Evolutionary conservation across 2,888 invertebrate species (phyloP), one percentile per base, ranked within the genome.

Genomic region (Plemyria rubiginata): DNA sequence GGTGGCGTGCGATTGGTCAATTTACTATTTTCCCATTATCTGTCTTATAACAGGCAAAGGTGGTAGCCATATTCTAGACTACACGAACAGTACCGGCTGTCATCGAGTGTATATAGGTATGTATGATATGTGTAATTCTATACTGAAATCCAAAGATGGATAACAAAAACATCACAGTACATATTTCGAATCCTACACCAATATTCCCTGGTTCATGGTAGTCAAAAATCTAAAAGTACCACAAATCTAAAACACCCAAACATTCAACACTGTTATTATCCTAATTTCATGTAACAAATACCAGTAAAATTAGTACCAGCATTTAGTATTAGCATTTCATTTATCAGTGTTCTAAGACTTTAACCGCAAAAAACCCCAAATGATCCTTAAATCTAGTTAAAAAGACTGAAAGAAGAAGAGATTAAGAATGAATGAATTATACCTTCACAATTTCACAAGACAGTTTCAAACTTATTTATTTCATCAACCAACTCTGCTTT

Each of bases 1-100:
- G 60, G 70, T 65, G 15, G 60, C 72, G 66, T 77, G 70, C 79
- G 81, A 87, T 86, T 86, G 85, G 81, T 77, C 85, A 85, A 85
- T 86, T 85, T 84, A 77, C 78, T 72, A 75, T 78, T 77, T 78
- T 73, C 78, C 75, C 83, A 65, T 60, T 64, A 60, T 64, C 60
- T 60, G 43, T 56, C 55, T 52, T 59, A 63, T 59, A 58, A 62
- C 51, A 54, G 62, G 51, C 38, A 49, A 50, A 46, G 32, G 60
- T 58, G 48, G 60, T 58, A 38, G 57, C 59, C 56, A 54, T 38
- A 57, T 41, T 36, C 48, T 40, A 45, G 43, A 48, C 54, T 46
- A 15, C 51, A 48, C 32, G 28, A 52, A 50, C 49, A 53, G 11
- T 46, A 52, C 36, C 36, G 32, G 29, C 58, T 54, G 57, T 43